These are phyloP conservation scores for Aleiodes sp. DNA, from an alignment of 1,140 invertebrate species.

Conservation along the genomic window DNA sequence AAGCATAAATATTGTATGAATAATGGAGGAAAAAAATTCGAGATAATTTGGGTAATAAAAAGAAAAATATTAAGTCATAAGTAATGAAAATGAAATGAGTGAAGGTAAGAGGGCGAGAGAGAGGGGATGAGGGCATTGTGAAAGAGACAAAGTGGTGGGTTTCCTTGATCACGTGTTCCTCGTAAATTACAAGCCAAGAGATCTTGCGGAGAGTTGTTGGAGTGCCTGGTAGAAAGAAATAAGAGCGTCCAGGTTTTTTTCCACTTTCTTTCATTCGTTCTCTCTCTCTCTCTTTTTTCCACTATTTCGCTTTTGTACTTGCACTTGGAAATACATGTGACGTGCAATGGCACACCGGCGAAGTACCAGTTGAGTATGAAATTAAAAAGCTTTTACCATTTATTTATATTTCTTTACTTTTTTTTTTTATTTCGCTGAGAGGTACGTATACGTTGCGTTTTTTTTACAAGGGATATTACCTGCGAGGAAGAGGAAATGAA, in stretches of 20 bases:
- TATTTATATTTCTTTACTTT: not conserved
- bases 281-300: no score
- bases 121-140: constrained; percentile 8
- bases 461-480: no score
- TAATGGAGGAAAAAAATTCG: constrained; percentile 19
- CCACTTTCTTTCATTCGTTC: not conserved
- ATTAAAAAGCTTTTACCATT: constrained; percentile 36
- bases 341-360: not conserved
- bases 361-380: constrained; percentile 32
- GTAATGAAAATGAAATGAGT: no score
- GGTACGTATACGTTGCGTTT: no score
- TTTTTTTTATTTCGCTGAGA: no score
- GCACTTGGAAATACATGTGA: not conserved
- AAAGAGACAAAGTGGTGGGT: constrained; percentile 26
- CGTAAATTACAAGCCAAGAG: constrained; percentile 26
- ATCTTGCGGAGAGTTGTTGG: not conserved
- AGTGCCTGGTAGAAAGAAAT: not conserved
- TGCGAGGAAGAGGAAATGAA: no score
- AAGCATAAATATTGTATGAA: not conserved
- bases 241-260: not conserved
- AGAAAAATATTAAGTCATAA: not conserved
- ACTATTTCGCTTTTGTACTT: not conserved
- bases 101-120: not conserved
- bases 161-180: constrained; percentile 29
- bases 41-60: constrained; percentile 24